These are phyloP conservation scores for Euura saliciscinereae DNA, from an alignment of 1,140 invertebrate species.

Conservation along the genomic window DNA sequence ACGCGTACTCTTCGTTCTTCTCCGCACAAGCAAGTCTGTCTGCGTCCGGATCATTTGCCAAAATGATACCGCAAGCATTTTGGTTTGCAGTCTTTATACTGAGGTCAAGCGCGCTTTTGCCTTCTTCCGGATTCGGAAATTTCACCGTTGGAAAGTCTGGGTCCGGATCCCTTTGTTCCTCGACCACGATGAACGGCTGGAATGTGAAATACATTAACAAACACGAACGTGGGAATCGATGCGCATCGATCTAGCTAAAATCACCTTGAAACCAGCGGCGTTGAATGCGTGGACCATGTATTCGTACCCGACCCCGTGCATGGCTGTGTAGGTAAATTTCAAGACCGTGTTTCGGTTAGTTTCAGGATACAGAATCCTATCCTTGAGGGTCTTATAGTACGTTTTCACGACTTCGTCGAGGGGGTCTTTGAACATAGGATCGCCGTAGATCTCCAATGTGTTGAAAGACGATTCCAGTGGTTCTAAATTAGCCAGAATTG, in stretches of 20 bases:
- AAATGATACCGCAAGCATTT: slow-evolving; percentile 74
- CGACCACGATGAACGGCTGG: slow-evolving; percentile 77
- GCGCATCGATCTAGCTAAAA: neutral
- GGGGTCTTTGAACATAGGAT: slow-evolving; percentile 63
- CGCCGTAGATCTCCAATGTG: slow-evolving; percentile 53
- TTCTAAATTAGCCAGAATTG: slow-evolving; percentile 79
- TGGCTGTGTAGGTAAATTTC: slow-evolving; percentile 90
- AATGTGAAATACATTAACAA: slow-evolving; percentile 26
- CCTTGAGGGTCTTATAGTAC: slow-evolving; percentile 71
- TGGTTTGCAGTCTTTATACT: slow-evolving; percentile 84
- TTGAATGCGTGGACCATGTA: slow-evolving; percentile 81
- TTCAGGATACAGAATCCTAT: slow-evolving; percentile 60
- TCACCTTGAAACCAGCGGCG: slow-evolving; percentile 75
- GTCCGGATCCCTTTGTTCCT: slow-evolving; percentile 87
- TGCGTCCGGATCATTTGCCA: slow-evolving; percentile 99
- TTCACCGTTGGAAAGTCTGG: slow-evolving; percentile 97
- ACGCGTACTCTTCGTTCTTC: slow-evolving; percentile 61
- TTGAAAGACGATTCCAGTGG: slow-evolving; percentile 76
- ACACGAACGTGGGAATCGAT: slow-evolving; percentile 2
- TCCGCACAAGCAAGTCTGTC: slow-evolving; percentile 95
- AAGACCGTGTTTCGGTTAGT: slow-evolving; percentile 69
- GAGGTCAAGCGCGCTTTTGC: slow-evolving; percentile 84
- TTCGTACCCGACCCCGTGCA: slow-evolving; percentile 95
- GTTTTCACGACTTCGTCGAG: slow-evolving; percentile 64
- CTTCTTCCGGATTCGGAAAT: slow-evolving; percentile 99